Evolutionary conservation across 2,888 invertebrate species (phyloP), one percentile per base, ranked within the genome.

Genomic region (Meloe dianella): DNA sequence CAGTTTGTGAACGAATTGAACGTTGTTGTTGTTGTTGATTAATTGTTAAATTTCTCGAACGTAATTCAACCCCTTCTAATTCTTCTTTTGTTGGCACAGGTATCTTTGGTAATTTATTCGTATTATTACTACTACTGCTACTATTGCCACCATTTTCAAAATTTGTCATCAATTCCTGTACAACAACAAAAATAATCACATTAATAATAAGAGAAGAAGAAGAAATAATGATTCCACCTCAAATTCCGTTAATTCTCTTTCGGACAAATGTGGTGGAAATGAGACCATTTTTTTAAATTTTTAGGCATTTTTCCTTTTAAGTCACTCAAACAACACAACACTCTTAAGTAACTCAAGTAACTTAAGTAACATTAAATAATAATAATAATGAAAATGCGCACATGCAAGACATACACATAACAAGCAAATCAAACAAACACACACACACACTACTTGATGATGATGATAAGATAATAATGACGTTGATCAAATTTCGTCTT

Each of bases 101-200:
- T 32, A 71, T 69, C 30, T 63, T 67, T 30, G 60, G 60, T 27
- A 69, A 61, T 35, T 65, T 57, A 4, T 63, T 60, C 12, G n/a
- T 17, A 22, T 63, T 60, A 12, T 12, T 14, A 22, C 27, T 61
- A n/a, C 64, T 59, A 17, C 57, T 41, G 9, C 35, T 32, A 32
- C 63, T 58, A 41, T 63, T 56, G n/a, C 62, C 60, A 20, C 63
- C 61, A 32, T 57, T 63, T 30, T 64, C 67, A 58, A 67, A 61
- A 38, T 71, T 65, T 61, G 59, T 67, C 38, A 71, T 67, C 63
- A 71, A 61, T 29, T 67, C 67, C 71, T 71, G 57, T 4, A 67
- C 58, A 38, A 29, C 24, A 61, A 63, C 24, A 6, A 7, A 22
- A 63, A 47, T 57, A 58, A 51, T 35, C 10, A 24, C 32, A 54